Conservation (phyloP, 1,140 invertebrate species). For the Procambarus clarkii region DNA sequence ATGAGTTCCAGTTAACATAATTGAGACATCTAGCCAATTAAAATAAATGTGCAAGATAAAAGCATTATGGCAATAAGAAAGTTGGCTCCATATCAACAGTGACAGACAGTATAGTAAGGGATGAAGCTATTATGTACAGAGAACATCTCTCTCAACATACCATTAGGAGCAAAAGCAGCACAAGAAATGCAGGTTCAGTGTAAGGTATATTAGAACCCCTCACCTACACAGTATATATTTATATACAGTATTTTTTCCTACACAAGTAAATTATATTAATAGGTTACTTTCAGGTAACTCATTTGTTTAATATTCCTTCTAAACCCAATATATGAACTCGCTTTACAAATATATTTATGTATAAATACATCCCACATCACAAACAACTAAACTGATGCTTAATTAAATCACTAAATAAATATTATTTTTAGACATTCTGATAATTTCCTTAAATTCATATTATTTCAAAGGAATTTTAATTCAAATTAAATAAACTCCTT, state of each 20-base stretch:
- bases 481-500: background rate
- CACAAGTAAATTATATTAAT: background rate
- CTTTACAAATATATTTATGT: background rate
- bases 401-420: too few relatives aligned
- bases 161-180: conserved; percentile 44
- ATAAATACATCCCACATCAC: background rate
- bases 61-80: background rate
- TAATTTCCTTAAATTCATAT: background rate
- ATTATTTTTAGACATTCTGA: background rate
- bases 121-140: conserved; percentile 26
- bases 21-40: background rate
- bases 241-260: background rate
- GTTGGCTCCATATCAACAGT: conserved; percentile 10
- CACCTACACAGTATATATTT: background rate
- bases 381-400: too few relatives aligned
- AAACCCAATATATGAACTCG: background rate
- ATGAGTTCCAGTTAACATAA: background rate
- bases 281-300: background rate
- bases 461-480: background rate
- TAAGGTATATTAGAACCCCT: background rate
- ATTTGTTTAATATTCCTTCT: background rate
- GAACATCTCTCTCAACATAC: conserved; percentile 33
- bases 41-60: background rate
- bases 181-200: conserved; percentile 28
- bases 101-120: conserved; percentile 10